Evolutionary conservation across 2,113 vertebrate genomes (phyloP).

Genomic region (Phoxinus phoxinus): DNA sequence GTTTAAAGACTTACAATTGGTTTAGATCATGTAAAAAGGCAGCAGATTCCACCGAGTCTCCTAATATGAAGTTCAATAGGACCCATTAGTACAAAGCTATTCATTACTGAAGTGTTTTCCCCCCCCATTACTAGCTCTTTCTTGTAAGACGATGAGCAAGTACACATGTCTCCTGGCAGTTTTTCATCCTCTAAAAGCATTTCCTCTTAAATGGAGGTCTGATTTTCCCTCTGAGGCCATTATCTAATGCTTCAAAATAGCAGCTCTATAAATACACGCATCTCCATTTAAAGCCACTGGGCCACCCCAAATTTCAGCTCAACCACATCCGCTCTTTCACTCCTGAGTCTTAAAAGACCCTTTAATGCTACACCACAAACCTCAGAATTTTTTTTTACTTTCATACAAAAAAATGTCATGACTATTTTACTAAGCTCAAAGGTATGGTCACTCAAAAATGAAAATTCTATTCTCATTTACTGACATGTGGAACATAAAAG

Average conservation of each 20-base stretch:
- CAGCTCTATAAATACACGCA: conserved; percentile 55
- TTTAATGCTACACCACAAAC: neutral
- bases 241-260: conserved; percentile 50
- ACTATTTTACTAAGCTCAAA: neutral
- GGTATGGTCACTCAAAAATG: neutral
- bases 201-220: conserved; percentile 43
- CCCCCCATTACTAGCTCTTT: neutral
- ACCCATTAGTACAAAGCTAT: neutral
- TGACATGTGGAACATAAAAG: neutral
- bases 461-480: neutral
- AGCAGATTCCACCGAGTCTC: neutral
- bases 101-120: neutral
- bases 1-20: neutral
- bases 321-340: neutral
- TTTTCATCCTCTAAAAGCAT: conserved; percentile 25
- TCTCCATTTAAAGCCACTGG: conserved; percentile 23
- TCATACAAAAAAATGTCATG: neutral
- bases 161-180: conserved; percentile 3
- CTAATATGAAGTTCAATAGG: neutral
- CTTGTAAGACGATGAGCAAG: neutral
- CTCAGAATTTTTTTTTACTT: neutral
- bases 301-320: conserved; percentile 27
- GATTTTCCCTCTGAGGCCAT: conserved; percentile 50
- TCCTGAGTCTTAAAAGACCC: neutral
- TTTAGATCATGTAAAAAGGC: neutral